phyloP scores from a whole-genome alignment of 35 echinoderm and acorn worm genomes.

The Diadema setosum region DNA sequence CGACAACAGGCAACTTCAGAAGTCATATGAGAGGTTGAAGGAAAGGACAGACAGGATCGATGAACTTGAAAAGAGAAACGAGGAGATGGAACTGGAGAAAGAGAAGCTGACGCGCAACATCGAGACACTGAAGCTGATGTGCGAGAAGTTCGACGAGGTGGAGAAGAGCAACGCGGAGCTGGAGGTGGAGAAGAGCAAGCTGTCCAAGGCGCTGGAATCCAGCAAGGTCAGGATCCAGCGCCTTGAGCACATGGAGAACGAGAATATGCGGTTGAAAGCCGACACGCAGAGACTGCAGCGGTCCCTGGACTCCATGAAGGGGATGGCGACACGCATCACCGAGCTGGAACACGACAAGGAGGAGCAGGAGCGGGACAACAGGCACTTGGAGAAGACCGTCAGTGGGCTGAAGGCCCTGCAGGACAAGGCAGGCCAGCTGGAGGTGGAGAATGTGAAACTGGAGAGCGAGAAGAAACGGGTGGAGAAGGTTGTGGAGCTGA shows the following conservation, averaged over 20 bases:
- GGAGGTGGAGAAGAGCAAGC: slow-evolving; percentile 77
- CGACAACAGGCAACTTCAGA: slow-evolving; percentile 82
- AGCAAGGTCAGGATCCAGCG: slow-evolving; percentile 44
- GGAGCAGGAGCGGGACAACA: slow-evolving; percentile 83
- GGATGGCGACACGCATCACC: slow-evolving; percentile 45
- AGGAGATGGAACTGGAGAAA: slow-evolving; percentile 74
- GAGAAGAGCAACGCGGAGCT: slow-evolving; percentile 83
- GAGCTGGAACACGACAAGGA: slow-evolving; percentile 91
- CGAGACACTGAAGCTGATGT: slow-evolving; percentile 76
- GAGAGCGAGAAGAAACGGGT: slow-evolving; percentile 81
- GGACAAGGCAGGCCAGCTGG: slow-evolving; percentile 69
- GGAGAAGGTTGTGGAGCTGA: slow-evolving; percentile 51
- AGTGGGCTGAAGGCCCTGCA: slow-evolving; percentile 70
- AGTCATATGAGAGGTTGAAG: slow-evolving; percentile 76
- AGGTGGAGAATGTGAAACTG: slow-evolving; percentile 91
- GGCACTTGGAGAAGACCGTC: slow-evolving; percentile 83
- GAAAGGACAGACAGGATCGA: slow-evolving; percentile 69
- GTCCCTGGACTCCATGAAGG: slow-evolving; percentile 76
- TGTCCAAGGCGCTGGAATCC: slow-evolving; percentile 67
- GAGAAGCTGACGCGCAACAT: slow-evolving; percentile 80
- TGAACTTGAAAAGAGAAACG: slow-evolving; percentile 67
- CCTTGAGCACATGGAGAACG: slow-evolving; percentile 73
- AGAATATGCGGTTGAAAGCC: slow-evolving; percentile 78
- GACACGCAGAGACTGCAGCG: slow-evolving; percentile 69
- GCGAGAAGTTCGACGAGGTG: slow-evolving; percentile 85